phyloP scores from a whole-genome alignment of 2,797 vertebrate genomes.

The Gallinago solitaria region DNA sequence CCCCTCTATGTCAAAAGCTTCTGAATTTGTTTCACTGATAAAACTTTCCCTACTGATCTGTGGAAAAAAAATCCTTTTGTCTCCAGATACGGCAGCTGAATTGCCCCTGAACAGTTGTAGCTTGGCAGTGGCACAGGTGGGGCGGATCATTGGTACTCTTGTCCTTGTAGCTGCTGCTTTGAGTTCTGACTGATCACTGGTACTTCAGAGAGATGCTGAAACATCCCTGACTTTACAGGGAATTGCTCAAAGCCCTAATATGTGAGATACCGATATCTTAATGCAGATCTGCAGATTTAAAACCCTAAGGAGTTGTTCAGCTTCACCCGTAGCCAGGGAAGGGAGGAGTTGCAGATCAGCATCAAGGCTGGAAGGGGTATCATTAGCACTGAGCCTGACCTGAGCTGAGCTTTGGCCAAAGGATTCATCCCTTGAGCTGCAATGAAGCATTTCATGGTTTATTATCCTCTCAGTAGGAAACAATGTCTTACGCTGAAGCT shows the following conservation, averaged over 20 bases:
- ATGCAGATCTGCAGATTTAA: neutral
- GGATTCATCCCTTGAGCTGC: constrained; percentile 14
- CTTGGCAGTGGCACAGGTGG: neutral
- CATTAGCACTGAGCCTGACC: constrained; percentile 44
- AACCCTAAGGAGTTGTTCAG: neutral
- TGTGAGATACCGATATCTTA: neutral
- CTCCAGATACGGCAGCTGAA: neutral
- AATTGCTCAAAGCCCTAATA: neutral
- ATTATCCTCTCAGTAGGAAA: constrained; percentile 45
- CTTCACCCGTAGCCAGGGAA: neutral
- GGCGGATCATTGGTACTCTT: neutral
- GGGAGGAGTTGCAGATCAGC: neutral
- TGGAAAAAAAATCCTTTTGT: neutral
- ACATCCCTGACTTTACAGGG: neutral
- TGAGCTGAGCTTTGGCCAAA: constrained; percentile 39
- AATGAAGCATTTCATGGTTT: constrained; percentile 36
- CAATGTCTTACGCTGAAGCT: neutral
- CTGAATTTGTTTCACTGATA: neutral
- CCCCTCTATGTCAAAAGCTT: neutral
- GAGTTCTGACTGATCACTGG: neutral
- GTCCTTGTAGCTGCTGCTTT: neutral
- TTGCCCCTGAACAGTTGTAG: neutral
- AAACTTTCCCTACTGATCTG: neutral
- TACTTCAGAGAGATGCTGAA: neutral
- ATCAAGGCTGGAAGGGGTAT: neutral